phyloP scores from a whole-genome alignment of 2,113 vertebrate species.

The Nothoprocta perdicaria region DNA sequence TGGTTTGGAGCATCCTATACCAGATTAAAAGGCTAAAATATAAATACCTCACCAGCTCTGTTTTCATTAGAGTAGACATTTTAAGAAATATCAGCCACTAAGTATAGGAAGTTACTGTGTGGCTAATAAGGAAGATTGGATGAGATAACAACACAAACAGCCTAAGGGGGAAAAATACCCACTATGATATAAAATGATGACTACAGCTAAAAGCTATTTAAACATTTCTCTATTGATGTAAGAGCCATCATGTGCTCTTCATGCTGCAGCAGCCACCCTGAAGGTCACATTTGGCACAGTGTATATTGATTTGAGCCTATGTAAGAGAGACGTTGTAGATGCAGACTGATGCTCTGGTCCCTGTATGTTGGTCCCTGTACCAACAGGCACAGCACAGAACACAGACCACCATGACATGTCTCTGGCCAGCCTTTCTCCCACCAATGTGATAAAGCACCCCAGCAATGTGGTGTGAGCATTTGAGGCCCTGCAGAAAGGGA shows the following conservation, averaged over 20 bases:
- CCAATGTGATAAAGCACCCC: no score
- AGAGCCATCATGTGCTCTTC: slow-evolving; percentile 44
- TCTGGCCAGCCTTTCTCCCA: neutral
- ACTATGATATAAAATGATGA: slow-evolving; percentile 12
- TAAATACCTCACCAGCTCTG: neutral
- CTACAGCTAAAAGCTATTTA: slow-evolving; percentile 53
- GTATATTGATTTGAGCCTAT: neutral
- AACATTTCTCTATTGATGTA: slow-evolving; percentile 17
- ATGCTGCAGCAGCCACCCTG: neutral
- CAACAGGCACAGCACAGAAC: rapidly evolving
- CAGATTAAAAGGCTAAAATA: neutral
- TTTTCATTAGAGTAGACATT: slow-evolving; percentile 31
- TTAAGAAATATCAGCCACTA: slow-evolving; percentile 44
- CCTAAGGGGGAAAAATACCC: neutral
- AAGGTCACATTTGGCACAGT: slow-evolving; percentile 40
- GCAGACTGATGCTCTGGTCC: neutral
- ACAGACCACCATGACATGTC: neutral
- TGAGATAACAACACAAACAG: slow-evolving; percentile 12
- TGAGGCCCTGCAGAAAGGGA: neutral
- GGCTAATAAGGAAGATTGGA: slow-evolving; percentile 26
- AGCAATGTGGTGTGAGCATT: no score
- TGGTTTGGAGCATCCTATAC: neutral
- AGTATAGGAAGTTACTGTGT: slow-evolving; percentile 33
- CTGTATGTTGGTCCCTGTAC: neutral
- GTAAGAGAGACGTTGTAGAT: neutral